Base-by-base conservation (phyloP, 2,113 vertebrate species). In the Epinephelus fuscoguttatus region DNA sequence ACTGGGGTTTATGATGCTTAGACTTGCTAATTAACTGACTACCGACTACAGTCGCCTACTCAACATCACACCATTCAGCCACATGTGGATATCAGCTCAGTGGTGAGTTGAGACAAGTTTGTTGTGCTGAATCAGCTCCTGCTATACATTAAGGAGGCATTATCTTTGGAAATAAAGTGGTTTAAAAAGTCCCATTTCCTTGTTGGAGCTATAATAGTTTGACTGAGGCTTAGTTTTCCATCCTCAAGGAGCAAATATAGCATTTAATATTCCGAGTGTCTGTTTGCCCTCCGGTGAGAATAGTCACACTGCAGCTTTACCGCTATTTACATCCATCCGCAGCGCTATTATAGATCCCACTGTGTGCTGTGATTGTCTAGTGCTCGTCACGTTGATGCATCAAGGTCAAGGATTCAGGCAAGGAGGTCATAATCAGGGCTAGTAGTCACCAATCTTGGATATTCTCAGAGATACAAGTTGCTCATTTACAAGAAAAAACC, bases 1-100 rank as follows among this genome's bases (percentile, higher is more conserved):
- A 89, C 87, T 73, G 45, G 52, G 72, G 83, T 90, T 86, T 91
- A 80, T 76, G 85, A 80, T 78, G 85, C 78, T 83, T 33, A 86
- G 82, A 89, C 81, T 76, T 63, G 74, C 76, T 91, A 90, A 92
- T 85, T 83, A 85, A 89, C 67, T 66, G 66, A 56, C 66, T 73
- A 42, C 42, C 11, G 42, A 45, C 42, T 45, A 37, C 18, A 72
- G 70, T 75, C 73, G 70, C 70, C 61, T 50, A 71, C 53, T 72
- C 40, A 70, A 68, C 61, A 21, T 88, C 88, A 62, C 64, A 71
- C 62, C 71, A 71, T 47, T 70, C 78, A 79, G 59, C 55, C 78
- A 86, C 86, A 88, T 84, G 81, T 86, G 88, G 57, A 77, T 55
- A 61, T 71, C 53, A 56, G 57, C 78, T 84, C 75, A 80, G 69